phyloP scores from a whole-genome alignment of 2,797 vertebrate species.

The Knipowitschia caucasica region DNA sequence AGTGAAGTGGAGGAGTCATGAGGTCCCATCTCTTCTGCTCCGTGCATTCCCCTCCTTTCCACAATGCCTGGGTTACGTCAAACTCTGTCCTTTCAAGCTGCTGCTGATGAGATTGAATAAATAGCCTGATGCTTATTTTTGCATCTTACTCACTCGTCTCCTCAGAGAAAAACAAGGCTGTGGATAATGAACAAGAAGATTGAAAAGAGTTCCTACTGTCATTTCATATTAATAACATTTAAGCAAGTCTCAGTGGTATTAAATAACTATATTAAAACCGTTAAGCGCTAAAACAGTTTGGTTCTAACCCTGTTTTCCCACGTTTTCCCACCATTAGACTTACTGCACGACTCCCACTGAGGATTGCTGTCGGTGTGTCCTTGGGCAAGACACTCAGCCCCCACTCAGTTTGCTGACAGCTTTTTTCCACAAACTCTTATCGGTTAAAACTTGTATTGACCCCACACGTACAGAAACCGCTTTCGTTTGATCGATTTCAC shows the following conservation, averaged over 20 bases:
- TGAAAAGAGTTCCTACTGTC: neutral
- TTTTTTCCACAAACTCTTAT: too few relatives aligned
- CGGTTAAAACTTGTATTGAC: too few relatives aligned
- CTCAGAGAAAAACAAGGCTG: constrained; percentile 37
- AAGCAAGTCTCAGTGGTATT: neutral
- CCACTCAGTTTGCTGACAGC: too few relatives aligned
- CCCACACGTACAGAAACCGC: too few relatives aligned
- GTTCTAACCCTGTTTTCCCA: too few relatives aligned
- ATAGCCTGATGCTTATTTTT: constrained; percentile 42
- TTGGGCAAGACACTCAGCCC: too few relatives aligned
- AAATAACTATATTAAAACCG: too few relatives aligned
- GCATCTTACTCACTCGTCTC: constrained; percentile 33
- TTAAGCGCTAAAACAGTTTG: too few relatives aligned
- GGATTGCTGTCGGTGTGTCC: too few relatives aligned
- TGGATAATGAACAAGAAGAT: neutral
- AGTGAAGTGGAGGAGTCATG: constrained; percentile 28
- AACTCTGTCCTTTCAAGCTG: constrained; percentile 31
- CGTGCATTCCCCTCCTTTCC: constrained; percentile 21
- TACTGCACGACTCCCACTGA: too few relatives aligned
- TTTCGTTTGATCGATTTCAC: too few relatives aligned
- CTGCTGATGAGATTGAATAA: constrained; percentile 48
- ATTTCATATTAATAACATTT: neutral
- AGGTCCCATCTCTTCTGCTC: constrained; percentile 19
- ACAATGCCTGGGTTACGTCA: constrained; percentile 9
- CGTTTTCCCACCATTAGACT: too few relatives aligned